Conservation (phyloP, 2,113 vertebrate genomes). For the Pelmatolapia mariae region DNA sequence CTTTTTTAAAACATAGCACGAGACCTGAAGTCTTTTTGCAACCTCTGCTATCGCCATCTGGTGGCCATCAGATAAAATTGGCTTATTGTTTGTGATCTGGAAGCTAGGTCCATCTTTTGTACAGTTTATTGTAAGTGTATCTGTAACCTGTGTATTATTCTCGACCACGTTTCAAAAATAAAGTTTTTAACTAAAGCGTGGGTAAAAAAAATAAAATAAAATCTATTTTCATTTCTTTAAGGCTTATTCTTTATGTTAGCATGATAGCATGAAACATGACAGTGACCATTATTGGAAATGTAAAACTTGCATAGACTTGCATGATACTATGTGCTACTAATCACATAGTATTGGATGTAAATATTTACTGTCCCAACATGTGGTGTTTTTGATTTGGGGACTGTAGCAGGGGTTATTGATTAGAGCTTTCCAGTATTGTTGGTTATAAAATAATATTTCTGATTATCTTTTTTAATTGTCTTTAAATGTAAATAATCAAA, state of each 20-base stretch:
- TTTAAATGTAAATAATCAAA: background rate
- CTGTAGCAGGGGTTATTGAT: background rate
- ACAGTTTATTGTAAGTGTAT: background rate
- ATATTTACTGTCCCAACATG: background rate
- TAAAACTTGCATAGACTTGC: background rate
- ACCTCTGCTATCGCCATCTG: background rate
- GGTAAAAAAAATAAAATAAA: fast-evolving
- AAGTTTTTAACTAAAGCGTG: background rate
- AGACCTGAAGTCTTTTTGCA: background rate
- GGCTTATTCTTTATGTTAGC: background rate
- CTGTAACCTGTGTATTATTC: background rate
- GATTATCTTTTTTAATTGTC: background rate
- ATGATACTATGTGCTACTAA: background rate
- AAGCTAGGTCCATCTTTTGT: background rate
- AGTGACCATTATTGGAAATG: background rate
- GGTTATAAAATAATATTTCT: background rate
- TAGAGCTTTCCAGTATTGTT: background rate
- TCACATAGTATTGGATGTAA: background rate
- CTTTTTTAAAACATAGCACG: background rate
- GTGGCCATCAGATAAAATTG: background rate
- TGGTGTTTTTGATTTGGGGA: background rate
- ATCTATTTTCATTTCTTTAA: background rate
- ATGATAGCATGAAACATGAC: background rate
- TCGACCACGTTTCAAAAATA: background rate
- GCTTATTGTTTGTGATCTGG: background rate